A percentile compares a stretch with the other conserved stretches of the same genome.
phyloP scores from a whole-genome alignment of 2,888 invertebrate species.

The Neoaliturus tenellus region DNA sequence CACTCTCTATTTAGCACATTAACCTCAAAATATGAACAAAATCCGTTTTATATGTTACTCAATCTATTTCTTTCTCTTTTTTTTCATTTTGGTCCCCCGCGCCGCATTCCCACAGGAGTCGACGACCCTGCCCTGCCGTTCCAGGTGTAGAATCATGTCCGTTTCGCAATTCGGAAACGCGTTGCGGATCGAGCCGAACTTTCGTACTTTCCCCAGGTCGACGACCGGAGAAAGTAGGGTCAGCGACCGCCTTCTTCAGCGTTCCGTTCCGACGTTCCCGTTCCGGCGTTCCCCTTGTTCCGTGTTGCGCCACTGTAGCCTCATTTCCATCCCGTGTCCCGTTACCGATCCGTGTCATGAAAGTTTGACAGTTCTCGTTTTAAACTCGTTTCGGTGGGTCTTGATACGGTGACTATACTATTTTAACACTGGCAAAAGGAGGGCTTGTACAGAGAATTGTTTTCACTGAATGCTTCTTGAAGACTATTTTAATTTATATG shows the following conservation, averaged over 20 bases:
- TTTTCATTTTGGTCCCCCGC: background rate
- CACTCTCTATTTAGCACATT: too few species aligned
- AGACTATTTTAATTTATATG: too few species aligned
- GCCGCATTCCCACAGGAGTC: background rate
- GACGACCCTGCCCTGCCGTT: background rate
- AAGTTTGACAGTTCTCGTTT: too few species aligned
- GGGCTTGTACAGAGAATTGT: too few species aligned
- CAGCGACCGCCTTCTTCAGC: background rate
- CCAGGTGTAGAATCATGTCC: background rate
- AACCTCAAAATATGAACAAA: too few species aligned
- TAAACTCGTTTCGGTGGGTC: too few species aligned
- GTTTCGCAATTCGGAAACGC: slow-evolving; percentile 2
- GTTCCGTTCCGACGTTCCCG: slow-evolving; percentile 12
- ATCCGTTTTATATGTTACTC: too few species aligned
- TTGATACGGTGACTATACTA: too few species aligned
- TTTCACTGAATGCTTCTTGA: too few species aligned
- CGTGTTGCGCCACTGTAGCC: background rate
- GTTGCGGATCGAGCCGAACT: background rate
- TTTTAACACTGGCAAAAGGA: too few species aligned
- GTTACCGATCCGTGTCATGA: background rate
- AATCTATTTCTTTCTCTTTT: too few species aligned
- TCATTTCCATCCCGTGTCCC: background rate
- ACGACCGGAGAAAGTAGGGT: slow-evolving; percentile 18
- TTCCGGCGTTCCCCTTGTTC: background rate
- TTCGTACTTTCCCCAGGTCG: slow-evolving; percentile 27